A percentile compares a stretch with the other conserved stretches of the same genome.
Evolutionary conservation across 2,888 invertebrate genomes (phyloP).

Genomic region (Stenurella melanura): DNA sequence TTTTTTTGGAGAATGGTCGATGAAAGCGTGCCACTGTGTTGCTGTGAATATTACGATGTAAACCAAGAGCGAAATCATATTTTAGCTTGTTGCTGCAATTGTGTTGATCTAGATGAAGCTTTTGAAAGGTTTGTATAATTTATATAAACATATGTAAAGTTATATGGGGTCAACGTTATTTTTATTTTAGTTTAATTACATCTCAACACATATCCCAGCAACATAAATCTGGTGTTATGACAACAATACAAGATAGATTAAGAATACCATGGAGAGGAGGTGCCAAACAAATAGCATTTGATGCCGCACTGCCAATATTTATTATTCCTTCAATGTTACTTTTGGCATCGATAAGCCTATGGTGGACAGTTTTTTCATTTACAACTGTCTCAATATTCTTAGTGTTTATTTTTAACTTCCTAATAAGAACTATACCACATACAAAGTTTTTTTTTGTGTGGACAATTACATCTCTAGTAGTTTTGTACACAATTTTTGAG

Average conservation of each 20-base stretch:
- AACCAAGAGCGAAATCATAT: constrained; percentile 75
- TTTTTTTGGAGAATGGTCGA: constrained; percentile 49
- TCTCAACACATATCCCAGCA: constrained; percentile 67
- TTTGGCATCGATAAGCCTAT: constrained; percentile 74
- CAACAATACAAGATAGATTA: constrained; percentile 75
- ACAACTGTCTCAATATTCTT: constrained; percentile 65
- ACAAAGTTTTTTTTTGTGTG: constrained; percentile 87
- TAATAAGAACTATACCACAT: constrained; percentile 63
- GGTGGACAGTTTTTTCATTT: constrained; percentile 68
- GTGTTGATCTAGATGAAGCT: constrained; percentile 23
- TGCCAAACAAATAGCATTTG: constrained; percentile 75
- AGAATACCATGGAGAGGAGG: constrained; percentile 78
- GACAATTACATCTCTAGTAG: constrained; percentile 81
- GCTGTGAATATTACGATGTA: constrained; percentile 77
- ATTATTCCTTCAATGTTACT: constrained; percentile 73
- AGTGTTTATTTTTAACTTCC: constrained; percentile 63
- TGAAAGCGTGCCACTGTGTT: constrained; percentile 72
- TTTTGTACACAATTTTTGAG: constrained; percentile 83
- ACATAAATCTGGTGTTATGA: constrained; percentile 69
- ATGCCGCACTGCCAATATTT: constrained; percentile 74
- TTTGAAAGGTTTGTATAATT: constrained; percentile 2
- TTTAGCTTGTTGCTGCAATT: constrained; percentile 76
- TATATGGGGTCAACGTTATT: background rate
- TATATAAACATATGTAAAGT: too few relatives aligned
- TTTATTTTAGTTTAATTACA: constrained; percentile 70